These are phyloP conservation scores for Lithobates sylvaticus DNA, from an alignment of 2,797 vertebrate species.

Conservation along the genomic window DNA sequence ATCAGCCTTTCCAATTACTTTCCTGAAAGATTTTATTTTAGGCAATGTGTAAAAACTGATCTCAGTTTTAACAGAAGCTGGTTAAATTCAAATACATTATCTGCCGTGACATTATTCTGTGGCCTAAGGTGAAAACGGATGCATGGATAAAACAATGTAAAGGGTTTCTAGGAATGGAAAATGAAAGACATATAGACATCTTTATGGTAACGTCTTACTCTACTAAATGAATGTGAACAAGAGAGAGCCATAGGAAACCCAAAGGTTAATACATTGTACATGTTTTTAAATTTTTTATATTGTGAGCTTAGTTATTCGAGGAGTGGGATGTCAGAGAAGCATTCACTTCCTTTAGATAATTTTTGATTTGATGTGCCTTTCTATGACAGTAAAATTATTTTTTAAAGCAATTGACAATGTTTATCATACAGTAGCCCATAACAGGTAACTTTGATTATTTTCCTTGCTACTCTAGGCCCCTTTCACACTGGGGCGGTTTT, in stretches of 20 bases:
- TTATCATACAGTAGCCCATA: too few relatives aligned
- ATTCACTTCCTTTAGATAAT: too few relatives aligned
- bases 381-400: too few relatives aligned
- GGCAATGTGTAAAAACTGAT: constrained; percentile 45
- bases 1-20: constrained; percentile 52
- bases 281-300: background rate
- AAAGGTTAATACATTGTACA: background rate
- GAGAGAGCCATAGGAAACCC: background rate
- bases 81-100: constrained; percentile 25
- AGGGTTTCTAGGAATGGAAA: background rate
- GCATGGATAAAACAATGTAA: background rate
- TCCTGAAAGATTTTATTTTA: constrained; percentile 47
- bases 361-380: too few relatives aligned
- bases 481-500: too few relatives aligned
- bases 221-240: background rate
- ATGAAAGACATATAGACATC: background rate
- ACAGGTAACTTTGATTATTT: too few relatives aligned
- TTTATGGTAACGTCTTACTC: background rate
- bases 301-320: too few relatives aligned
- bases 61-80: constrained; percentile 8
- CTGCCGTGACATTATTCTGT: background rate
- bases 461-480: too few relatives aligned
- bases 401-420: too few relatives aligned
- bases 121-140: constrained; percentile 6
- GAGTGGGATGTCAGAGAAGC: too few relatives aligned